Base-by-base conservation (phyloP, 1,140 invertebrate genomes). In the Drosophila watanabei region DNA sequence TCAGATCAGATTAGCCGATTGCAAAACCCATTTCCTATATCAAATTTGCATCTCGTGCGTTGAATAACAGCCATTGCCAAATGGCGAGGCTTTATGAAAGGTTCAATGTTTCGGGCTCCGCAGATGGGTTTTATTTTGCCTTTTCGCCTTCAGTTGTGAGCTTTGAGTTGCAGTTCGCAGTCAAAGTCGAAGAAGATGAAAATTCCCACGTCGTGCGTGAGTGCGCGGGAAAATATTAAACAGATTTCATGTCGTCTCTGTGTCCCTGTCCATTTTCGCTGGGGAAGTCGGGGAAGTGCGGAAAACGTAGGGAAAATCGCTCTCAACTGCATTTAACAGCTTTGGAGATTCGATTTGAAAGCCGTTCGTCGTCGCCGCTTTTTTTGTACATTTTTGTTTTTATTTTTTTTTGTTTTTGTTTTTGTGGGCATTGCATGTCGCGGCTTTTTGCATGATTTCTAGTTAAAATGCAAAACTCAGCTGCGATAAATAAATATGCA, bases 401-500 rank as follows among this genome's bases (percentile, higher is more conserved):
- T 56, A 39, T 37, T 70, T 62, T 59, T 45, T 48, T 39, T 30
- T 48, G 10, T 51, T 18, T 35, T 37, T 20, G 20, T 24, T 32
- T 57, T 37, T 57, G 54, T 56, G 33, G 75, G 6, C 61, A 79
- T 75, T 73, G 82, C 70, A 84, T 85, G 77, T 85, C 59, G 68
- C 58, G 45, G 66, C 51, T 90, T 89, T 89, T 85, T 89, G 85
- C 85, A 85, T 89, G 85, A 90, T 90, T 90, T 90, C 86, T 86
- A 84, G 70, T 82, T 89, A 89, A 89, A 89, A 89, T 89, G 85
- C 85, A 89, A 89, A 89, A 84, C 75, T 84, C 71, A 80, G 80
- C 78, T 89, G 77, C 84, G 78, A 90, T 90, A 90, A 90, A 90
- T 91, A 86, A 90, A 91, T 90, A 90, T 90, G 87, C 82, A 90